Evolutionary conservation across 2,888 invertebrate genomes (phyloP).

Genomic region (Lasioglossum leucozonium): DNA sequence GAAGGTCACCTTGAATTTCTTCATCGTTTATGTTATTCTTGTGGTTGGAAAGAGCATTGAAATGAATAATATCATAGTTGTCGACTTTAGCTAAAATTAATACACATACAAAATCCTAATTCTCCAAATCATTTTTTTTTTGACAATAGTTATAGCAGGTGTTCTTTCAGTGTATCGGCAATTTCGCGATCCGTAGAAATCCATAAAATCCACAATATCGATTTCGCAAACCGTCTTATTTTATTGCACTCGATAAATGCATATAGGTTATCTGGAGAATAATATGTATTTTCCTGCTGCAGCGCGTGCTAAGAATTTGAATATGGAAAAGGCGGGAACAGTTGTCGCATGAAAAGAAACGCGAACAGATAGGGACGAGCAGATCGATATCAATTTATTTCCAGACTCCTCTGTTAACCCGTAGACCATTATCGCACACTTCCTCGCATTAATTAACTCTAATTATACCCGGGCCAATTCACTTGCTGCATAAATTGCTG

Average conservation of each 20-base stretch:
- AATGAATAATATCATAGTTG: no score
- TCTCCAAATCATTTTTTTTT: not conserved
- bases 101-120: not conserved
- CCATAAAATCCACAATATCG: not conserved
- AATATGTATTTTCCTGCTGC: not conserved
- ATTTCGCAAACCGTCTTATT: not conserved
- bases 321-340: not conserved
- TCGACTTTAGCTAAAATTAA: not conserved
- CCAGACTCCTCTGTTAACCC: slow-evolving; percentile 4
- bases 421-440: not conserved
- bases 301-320: not conserved
- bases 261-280: not conserved
- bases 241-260: not conserved
- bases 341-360: not conserved
- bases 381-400: slow-evolving; percentile 11
- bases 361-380: not conserved
- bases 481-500: not conserved
- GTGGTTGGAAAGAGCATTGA: no score
- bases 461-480: not conserved
- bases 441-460: slow-evolving; percentile 7
- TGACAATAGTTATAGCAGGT: no score
- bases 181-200: not conserved
- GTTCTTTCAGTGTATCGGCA: not conserved
- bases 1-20: no score
- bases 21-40: no score